phyloP scores from a whole-genome alignment of 2,888 invertebrate species.

The Diarsia dahlii region DNA sequence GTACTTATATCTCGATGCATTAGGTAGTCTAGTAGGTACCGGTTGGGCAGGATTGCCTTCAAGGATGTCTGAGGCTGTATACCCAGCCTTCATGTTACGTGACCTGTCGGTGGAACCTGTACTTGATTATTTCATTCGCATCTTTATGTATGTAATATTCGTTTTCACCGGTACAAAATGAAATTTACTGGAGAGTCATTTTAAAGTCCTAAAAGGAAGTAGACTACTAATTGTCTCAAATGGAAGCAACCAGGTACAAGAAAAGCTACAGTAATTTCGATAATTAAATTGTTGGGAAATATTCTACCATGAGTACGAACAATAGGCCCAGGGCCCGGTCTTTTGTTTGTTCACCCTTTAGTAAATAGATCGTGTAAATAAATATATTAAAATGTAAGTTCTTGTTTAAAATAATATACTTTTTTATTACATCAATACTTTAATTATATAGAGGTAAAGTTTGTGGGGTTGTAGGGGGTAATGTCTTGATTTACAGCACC shows the following conservation, averaged over 20 bases:
- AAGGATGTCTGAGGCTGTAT: slow-evolving; percentile 29
- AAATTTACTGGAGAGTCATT: not conserved
- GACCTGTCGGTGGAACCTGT: slow-evolving; percentile 5
- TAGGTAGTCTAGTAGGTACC: not conserved
- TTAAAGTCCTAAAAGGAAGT: not conserved
- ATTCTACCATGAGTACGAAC: not conserved
- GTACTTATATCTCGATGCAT: no score
- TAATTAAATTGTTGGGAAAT: not conserved
- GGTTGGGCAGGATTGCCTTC: slow-evolving; percentile 40
- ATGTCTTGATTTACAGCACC: no score
- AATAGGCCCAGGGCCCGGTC: not conserved
- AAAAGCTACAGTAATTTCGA: not conserved
- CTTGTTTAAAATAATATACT: no score
- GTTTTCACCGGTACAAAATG: not conserved
- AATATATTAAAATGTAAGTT: not conserved
- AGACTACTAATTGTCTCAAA: not conserved
- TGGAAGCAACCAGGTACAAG: not conserved
- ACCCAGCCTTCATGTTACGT: slow-evolving; percentile 15
- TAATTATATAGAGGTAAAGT: no score
- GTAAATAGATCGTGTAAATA: slow-evolving; percentile 3
- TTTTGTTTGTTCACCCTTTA: no score
- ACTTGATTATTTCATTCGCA: slow-evolving; percentile 3
- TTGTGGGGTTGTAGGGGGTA: no score
- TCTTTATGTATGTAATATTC: not conserved
- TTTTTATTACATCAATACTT: no score